These are phyloP conservation scores for Grantiella picta DNA, from an alignment of 2,113 vertebrate species.

Conservation along the genomic window DNA sequence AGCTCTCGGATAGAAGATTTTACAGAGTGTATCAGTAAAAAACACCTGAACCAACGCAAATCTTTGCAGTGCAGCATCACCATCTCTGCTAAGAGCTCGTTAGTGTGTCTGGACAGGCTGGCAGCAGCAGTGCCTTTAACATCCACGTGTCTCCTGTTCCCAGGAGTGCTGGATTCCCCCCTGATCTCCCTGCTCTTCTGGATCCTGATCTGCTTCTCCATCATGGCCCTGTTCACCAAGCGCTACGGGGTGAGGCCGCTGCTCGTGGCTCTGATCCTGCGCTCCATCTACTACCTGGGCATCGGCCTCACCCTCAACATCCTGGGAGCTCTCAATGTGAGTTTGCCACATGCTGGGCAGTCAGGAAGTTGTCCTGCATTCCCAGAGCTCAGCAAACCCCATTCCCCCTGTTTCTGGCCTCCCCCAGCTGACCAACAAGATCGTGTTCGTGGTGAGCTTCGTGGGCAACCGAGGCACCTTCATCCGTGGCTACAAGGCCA, in stretches of 20 bases:
- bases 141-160: not conserved
- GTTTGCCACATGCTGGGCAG: not conserved
- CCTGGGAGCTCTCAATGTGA: slow-evolving; percentile 86
- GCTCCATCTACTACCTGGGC: slow-evolving; percentile 92
- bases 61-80: not conserved
- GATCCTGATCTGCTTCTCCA: slow-evolving; percentile 87
- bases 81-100: not conserved
- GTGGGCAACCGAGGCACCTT: slow-evolving; percentile 97
- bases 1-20: not conserved
- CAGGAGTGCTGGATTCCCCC: slow-evolving; percentile 87
- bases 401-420: not conserved
- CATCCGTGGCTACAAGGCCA: slow-evolving; percentile 94
- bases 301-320: slow-evolving; percentile 91
- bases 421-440: slow-evolving; percentile 91
- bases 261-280: slow-evolving; percentile 86
- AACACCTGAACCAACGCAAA: not conserved
- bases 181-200: slow-evolving; percentile 89
- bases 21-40: not conserved
- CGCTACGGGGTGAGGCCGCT: slow-evolving; percentile 89
- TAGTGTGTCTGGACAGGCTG: not conserved
- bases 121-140: not conserved
- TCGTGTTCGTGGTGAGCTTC: slow-evolving; percentile 96
- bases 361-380: rapidly evolving
- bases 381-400: not conserved
- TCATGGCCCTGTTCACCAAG: slow-evolving; percentile 85